Percentiles rank a stretch among this genome's conserved stretches.
Evolutionary conservation across 2,797 vertebrate species (phyloP).

Genomic region (Pyrocephalus nanus): DNA sequence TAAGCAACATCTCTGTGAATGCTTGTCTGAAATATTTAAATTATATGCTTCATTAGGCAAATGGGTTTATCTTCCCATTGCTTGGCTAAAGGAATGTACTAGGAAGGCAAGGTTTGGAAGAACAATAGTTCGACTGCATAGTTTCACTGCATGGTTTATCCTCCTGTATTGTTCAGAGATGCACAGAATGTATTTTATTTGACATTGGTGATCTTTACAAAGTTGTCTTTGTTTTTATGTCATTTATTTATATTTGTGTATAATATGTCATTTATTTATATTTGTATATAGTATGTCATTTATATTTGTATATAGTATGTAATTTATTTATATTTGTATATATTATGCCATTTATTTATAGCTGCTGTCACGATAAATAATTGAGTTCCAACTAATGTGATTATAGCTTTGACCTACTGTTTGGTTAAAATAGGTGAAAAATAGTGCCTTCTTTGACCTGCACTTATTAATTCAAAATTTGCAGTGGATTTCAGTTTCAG

Average conservation of each 20-base stretch:
- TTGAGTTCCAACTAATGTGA: not conserved
- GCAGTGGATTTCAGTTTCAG: not conserved
- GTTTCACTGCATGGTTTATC: not conserved
- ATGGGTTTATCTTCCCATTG: constrained; percentile 20
- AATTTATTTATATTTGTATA: too few relatives aligned
- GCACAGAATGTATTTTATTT: not conserved
- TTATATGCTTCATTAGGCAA: constrained; percentile 18
- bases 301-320: not conserved
- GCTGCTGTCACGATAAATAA: not conserved
- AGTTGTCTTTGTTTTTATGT: not conserved
- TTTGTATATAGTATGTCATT: too few relatives aligned
- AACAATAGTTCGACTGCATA: constrained; percentile 29
- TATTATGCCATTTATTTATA: too few relatives aligned
- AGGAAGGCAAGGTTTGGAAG: constrained; percentile 1
- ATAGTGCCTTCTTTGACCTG: not conserved
- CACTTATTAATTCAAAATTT: not conserved
- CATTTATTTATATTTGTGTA: too few relatives aligned
- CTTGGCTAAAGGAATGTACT: constrained; percentile 33
- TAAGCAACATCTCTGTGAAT: not conserved
- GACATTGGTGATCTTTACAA: not conserved
- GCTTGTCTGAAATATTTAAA: constrained; percentile 38
- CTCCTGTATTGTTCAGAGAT: not conserved
- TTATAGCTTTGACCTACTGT: not conserved
- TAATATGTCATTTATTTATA: not conserved
- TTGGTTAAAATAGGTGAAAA: not conserved